Percentiles rank a stretch among this genome's conserved stretches.
These are phyloP conservation scores for Eumerus sabulonum DNA, from an alignment of 2,888 invertebrate species.

Conservation along the genomic window DNA sequence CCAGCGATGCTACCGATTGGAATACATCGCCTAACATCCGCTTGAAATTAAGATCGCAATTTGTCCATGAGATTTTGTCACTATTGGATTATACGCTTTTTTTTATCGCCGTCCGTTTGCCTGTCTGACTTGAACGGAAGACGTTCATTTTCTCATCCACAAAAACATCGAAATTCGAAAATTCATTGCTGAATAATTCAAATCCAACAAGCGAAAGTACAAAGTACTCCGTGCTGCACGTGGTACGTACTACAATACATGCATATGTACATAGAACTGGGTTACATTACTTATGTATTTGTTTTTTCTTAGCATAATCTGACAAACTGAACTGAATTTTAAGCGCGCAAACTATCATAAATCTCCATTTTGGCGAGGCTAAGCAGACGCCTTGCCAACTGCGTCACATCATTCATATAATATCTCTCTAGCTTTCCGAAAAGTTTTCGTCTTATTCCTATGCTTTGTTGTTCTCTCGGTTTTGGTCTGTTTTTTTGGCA, in stretches of 20 bases:
- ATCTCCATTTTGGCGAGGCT: constrained; percentile 35
- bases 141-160: background rate
- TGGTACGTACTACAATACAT: background rate
- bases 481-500: constrained; percentile 8
- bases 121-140: no score
- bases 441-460: no score
- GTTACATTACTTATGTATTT: constrained; percentile 41
- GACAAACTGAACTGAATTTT: constrained; percentile 30
- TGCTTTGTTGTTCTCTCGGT: background rate
- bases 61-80: no score
- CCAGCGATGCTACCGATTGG: no score
- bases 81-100: no score
- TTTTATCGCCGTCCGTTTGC: no score
- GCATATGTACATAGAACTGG: constrained; percentile 30
- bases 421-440: no score
- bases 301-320: constrained; percentile 27
- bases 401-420: constrained; percentile 6
- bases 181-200: constrained; percentile 48
- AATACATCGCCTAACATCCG: no score
- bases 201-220: constrained; percentile 54
- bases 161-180: background rate
- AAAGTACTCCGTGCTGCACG: constrained; percentile 8
- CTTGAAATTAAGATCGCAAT: no score
- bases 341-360: constrained; percentile 31
- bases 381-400: no score